phyloP scores from a whole-genome alignment of 2,797 vertebrate species.

The Ispidina picta region DNA sequence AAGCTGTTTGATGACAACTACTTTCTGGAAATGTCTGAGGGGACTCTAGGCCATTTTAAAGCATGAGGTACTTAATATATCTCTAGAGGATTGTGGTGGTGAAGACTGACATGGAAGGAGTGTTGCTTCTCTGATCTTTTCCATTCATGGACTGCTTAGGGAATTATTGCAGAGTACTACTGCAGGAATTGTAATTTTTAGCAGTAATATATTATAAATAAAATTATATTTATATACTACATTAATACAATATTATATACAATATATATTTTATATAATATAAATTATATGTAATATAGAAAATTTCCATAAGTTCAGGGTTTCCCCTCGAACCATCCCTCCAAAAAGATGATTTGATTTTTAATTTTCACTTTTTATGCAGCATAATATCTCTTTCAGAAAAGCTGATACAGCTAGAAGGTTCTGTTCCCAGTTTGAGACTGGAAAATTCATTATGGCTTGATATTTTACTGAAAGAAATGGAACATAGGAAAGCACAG shows the following conservation, averaged over 20 bases:
- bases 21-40: not conserved
- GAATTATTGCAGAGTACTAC: not conserved
- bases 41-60: slow-evolving; percentile 13
- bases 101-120: not conserved
- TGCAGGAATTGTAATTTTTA: not conserved
- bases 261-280: no score
- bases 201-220: not conserved
- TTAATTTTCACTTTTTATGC: not conserved
- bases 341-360: not conserved
- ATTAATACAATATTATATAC: no score
- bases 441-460: not conserved
- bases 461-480: not conserved
- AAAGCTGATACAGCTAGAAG: not conserved
- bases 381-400: not conserved
- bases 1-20: not conserved
- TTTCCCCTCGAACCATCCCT: not conserved
- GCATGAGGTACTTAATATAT: not conserved
- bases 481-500: not conserved
- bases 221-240: no score
- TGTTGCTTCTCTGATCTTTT: not conserved
- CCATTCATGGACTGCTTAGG: not conserved
- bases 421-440: not conserved
- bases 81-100: not conserved
- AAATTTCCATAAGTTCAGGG: not conserved
- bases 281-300: no score